A percentile compares a stretch with the other conserved stretches of the same genome.
phyloP scores from a whole-genome alignment of 2,888 invertebrate genomes.

The Amaurobius ferox region DNA sequence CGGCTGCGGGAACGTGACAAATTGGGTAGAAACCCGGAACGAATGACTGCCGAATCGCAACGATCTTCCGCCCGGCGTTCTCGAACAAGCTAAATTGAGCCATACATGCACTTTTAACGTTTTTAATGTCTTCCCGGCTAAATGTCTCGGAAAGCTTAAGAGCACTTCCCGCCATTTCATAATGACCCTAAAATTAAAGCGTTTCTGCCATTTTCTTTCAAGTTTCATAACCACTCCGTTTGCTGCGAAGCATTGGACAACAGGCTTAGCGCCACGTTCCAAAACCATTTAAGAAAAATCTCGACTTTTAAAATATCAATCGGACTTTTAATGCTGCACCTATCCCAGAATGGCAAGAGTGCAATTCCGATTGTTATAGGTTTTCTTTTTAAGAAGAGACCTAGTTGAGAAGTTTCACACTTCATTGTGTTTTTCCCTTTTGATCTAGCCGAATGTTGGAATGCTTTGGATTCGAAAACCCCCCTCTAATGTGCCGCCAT shows the following conservation, averaged over 20 bases:
- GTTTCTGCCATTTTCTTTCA: slow-evolving; percentile 54
- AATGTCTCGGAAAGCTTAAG: slow-evolving; percentile 58
- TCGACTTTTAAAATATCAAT: slow-evolving; percentile 70
- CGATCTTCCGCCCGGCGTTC: not conserved
- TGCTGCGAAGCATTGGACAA: not conserved
- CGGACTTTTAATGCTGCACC: slow-evolving; percentile 61
- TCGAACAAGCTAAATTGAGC: slow-evolving; percentile 64
- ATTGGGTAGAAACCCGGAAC: slow-evolving; percentile 18
- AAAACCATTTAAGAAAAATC: slow-evolving; percentile 59
- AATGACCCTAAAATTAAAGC: slow-evolving; percentile 70
- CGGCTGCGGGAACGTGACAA: slow-evolving; percentile 62
- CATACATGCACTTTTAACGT: slow-evolving; percentile 67
- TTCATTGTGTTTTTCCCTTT: slow-evolving; percentile 71
- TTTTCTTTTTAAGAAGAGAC: slow-evolving; percentile 35
- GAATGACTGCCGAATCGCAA: slow-evolving; percentile 18
- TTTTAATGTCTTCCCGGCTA: slow-evolving; percentile 66
- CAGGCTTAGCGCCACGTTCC: not conserved
- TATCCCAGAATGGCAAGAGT: slow-evolving; percentile 18
- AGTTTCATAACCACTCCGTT: slow-evolving; percentile 27
- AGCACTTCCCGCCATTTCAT: slow-evolving; percentile 43
- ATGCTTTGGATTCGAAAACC: slow-evolving; percentile 42
- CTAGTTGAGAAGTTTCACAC: slow-evolving; percentile 52
- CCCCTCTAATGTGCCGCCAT: slow-evolving; percentile 67
- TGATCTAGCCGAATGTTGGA: slow-evolving; percentile 50
- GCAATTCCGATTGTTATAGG: slow-evolving; percentile 55